Conservation (phyloP, 2,797 vertebrate species). For the Mormyrops boulengeri region DNA sequence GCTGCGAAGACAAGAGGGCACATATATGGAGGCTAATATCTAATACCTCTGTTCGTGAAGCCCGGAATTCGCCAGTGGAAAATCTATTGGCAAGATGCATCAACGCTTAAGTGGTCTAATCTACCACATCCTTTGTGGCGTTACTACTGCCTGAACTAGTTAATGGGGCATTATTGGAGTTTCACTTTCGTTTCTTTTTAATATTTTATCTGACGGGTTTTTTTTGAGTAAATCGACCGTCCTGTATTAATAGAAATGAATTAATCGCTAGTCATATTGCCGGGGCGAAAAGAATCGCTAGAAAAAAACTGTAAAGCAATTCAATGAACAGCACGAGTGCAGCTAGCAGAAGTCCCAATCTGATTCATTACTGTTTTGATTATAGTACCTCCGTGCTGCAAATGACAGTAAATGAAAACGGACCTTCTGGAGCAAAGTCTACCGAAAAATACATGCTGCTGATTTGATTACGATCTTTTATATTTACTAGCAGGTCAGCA, state of each 20-base stretch:
- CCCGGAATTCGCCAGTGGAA: background rate
- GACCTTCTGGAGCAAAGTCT: background rate
- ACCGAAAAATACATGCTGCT: background rate
- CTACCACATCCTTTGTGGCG: background rate
- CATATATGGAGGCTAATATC: constrained; percentile 39
- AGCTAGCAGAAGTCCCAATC: background rate
- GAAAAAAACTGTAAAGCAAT: background rate
- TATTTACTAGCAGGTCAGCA: background rate
- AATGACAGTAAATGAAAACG: background rate
- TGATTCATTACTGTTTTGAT: background rate
- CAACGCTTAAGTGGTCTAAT: background rate
- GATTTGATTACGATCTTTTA: background rate
- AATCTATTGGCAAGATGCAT: background rate
- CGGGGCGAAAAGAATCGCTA: background rate
- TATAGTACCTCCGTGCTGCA: background rate
- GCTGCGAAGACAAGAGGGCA: constrained; percentile 77
- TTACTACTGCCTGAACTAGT: background rate
- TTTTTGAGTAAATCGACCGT: background rate
- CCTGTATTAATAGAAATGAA: background rate
- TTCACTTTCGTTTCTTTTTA: constrained; percentile 4
- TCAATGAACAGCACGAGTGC: background rate
- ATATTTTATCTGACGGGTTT: too few species aligned
- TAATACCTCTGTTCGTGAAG: background rate
- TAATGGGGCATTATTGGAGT: background rate
- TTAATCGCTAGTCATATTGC: background rate